Conservation (phyloP, 2,797 vertebrate species). For the Ceryle rudis region DNA sequence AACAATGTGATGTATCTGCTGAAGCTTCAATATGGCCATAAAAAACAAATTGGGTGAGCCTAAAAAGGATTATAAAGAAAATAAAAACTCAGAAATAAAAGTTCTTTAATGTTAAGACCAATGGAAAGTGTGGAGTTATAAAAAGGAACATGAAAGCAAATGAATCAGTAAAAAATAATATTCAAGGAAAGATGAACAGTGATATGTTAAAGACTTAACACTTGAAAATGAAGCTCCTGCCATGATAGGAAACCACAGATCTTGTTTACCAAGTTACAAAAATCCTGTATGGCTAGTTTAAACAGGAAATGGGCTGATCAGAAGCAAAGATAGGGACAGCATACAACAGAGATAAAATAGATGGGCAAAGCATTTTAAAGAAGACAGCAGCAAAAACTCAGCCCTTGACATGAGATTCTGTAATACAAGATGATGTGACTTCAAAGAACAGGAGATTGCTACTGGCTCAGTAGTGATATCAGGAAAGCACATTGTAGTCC, state of each 20-base stretch:
- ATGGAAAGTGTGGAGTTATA: neutral
- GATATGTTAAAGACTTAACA: neutral
- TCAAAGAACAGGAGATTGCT: neutral
- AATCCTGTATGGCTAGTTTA: constrained; percentile 17
- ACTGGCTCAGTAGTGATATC: neutral
- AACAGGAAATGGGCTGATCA: constrained; percentile 62
- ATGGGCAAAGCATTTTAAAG: neutral
- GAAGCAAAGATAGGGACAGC: constrained; percentile 37
- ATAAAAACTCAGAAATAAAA: neutral
- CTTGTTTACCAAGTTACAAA: constrained; percentile 41
- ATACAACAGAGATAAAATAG: neutral
- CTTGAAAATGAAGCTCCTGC: constrained; percentile 9
- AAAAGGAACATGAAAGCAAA: neutral
- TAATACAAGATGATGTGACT: neutral
- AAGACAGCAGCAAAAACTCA: neutral
- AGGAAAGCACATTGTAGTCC: neutral
- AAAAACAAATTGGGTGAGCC: neutral
- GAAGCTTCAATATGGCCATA: neutral
- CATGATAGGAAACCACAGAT: constrained; percentile 38
- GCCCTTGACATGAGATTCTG: neutral
- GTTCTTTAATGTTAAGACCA: neutral
- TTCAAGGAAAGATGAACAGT: neutral
- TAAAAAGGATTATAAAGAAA: neutral
- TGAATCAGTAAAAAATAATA: neutral
- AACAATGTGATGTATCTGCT: neutral